Evolutionary conservation across 2,888 invertebrate species (phyloP), one percentile per base, ranked within the genome.

Genomic region (Ophioninae sp.): DNA sequence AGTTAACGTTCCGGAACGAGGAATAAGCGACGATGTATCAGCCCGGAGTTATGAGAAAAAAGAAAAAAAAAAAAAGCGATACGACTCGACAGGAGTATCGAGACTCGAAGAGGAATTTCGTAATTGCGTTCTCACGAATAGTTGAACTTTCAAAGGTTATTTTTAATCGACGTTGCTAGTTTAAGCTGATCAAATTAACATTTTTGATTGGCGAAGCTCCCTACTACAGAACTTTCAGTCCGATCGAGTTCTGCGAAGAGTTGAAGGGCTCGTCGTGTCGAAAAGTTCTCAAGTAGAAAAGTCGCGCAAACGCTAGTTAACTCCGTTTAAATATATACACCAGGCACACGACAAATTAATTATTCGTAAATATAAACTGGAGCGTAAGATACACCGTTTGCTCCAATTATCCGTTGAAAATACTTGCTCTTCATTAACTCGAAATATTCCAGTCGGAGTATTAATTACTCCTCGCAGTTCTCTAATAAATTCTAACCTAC

Each of bases 1-100:
- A 23, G 41, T 67, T 59, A 76, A 76, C 59, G 73, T 59, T 20
- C 56, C n/a, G 41, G 21, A 79, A 64, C 79, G 10, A 23, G 41
- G 57, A n/a, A 73, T 7, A 44, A 77, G 23, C 44, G 57, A 56
- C 23, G 41, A 73, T 57, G 8, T 57, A 64, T 70, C 20, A 21
- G 39, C 61, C 50, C 23, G 41, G 57, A 68, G 23, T 68, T 20
- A n/a, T 17, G 44, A 65, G 23, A 37, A 72, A 74, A 70, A 72
- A 30, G 3, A 30, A 30, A 3, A 30, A 30, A 72, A 30, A 30
- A 30, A 30, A 3, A 30, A 30, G 3, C 65, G 13, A 61, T n/a
- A n/a, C 17, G n/a, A 23, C 44, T 73, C 41, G 41, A 72, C 59
- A 13, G 50, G 37, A 44, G 44, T 62, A 61, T 73, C 61, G 61